A percentile compares a stretch with the other conserved stretches of the same genome.
Conservation (phyloP, 2,113 vertebrate species). For the Silurus asotus region DNA sequence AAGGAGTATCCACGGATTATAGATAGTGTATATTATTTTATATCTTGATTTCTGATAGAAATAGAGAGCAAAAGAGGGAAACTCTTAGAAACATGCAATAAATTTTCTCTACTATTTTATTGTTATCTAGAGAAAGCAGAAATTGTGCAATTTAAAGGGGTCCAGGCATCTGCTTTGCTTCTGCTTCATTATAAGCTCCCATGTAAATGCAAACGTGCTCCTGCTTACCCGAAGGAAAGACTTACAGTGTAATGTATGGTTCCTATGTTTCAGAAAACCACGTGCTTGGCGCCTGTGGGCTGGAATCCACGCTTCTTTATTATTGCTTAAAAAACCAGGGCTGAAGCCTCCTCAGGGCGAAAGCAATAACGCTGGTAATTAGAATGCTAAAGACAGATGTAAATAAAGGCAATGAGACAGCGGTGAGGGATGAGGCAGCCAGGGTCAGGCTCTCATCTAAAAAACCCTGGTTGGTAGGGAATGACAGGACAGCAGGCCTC, state of each 20-base stretch:
- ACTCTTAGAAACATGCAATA: neutral
- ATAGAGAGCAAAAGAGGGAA: neutral
- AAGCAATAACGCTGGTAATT: slow-evolving; percentile 99
- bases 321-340: slow-evolving; percentile 83
- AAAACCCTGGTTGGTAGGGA: slow-evolving; percentile 83
- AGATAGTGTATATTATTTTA: too few species aligned
- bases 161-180: neutral
- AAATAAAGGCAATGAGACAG: slow-evolving; percentile 98
- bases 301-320: slow-evolving; percentile 76
- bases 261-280: slow-evolving; percentile 42
- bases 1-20: too few species aligned
- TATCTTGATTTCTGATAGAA: neutral
- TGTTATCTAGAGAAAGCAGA: neutral
- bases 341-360: slow-evolving; percentile 91
- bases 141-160: neutral
- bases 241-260: slow-evolving; percentile 22
- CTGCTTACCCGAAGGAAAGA: neutral
- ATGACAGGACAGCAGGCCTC: slow-evolving; percentile 73
- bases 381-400: slow-evolving; percentile 99
- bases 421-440: slow-evolving; percentile 88
- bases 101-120: neutral
- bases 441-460: slow-evolving; percentile 84
- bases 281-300: slow-evolving; percentile 66
- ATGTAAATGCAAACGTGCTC: neutral
- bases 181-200: neutral